Evolutionary conservation across 2,888 invertebrate species (phyloP), one percentile per base, ranked within the genome.

Genomic region (Carabus problematicus): DNA sequence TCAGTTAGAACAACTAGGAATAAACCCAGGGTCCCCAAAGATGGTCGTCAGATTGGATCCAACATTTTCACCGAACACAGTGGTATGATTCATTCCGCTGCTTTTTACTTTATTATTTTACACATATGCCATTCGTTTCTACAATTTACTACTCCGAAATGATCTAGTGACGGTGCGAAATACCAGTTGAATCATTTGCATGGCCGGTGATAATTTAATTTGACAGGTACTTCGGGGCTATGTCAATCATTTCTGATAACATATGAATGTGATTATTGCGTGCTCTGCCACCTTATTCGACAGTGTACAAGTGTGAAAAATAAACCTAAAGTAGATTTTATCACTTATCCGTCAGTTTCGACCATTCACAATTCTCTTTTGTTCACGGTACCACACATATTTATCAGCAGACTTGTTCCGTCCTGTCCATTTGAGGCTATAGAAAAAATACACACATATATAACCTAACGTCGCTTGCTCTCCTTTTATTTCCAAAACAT

Each of bases 51-150:
- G 78, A 90, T 92, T 78, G 92, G 93, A 79, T 91, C 94, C 77
- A 95, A 95, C 85, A 94, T 95, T 82, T 96, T 95, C 84, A 95
- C 95, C 47, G 95, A 95, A 85, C 95, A 95, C 83, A 95, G 92
- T 84, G 95, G 95, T 95, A 85, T 89, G 91, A 77, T 73, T 78
- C 76, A 78, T 73, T 73, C 43, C 29, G 19, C 42, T 9, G 59
- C 59, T 18, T 14, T 18, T 56, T 56, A 18, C n/a, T 54, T 3
- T 16, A 16, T 54, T 18, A 54, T 54, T 54, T 14, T 54, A n/a
- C 18, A 59, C 59, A 59, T 42, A 59, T 59, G 39, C 43, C 18
- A n/a, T 8, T 54, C n/a, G 54, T 43, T 18, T 47, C 43, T 64
- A 16, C 19, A 29, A 29, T 43, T 39, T 45, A 41, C 14, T 43